Evolutionary conservation across 2,888 invertebrate genomes (phyloP), one percentile per base, ranked within the genome.

Genomic region (Hetaerina titia): DNA sequence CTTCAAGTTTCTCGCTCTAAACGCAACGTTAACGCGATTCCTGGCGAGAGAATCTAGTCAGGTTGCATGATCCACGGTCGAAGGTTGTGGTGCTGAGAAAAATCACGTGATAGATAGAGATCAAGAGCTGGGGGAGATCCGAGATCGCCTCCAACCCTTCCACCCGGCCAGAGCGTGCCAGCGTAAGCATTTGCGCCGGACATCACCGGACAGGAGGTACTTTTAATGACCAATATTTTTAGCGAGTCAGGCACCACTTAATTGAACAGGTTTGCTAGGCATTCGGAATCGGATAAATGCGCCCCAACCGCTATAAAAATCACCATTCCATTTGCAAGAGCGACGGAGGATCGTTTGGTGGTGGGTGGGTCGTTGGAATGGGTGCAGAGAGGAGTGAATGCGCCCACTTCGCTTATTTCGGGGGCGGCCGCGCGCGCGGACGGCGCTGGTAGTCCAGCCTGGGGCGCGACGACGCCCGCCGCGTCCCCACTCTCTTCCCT

Each of bases 241-340:
- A 81, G 81, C 81, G 81, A 81, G 81, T 81, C 81, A 81, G 25
- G 81, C 81, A 31, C 81, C 31, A 81, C 81, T 81, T 81, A 81
- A 81, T 81, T 31, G 81, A 81, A 81, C 81, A 81, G 81, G 81
- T 81, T 81, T 81, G 81, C 31, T 22, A 31, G 81, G n/a, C 81
- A 31, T 25, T 69, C 81, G 81, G 69, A 19, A 81, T 31, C 81
- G 11, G 81, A 31, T 81, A 69, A 69, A 22, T 22, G 69, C 31
- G 81, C 81, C 81, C 31, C 81, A 22, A 31, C 81, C 81, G 69
- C 69, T 69, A 69, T 69, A 69, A 69, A 69, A 69, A 45, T 45
- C 45, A 45, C 45, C 45, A 45, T 69, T n/a, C 69, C 17, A 69
- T 69, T 69, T 69, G 69, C 69, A n/a, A 45, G 45, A 45, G 69